Evolutionary conservation across 1,140 invertebrate species (phyloP).

Genomic region (Drosophila sulfurigaster): DNA sequence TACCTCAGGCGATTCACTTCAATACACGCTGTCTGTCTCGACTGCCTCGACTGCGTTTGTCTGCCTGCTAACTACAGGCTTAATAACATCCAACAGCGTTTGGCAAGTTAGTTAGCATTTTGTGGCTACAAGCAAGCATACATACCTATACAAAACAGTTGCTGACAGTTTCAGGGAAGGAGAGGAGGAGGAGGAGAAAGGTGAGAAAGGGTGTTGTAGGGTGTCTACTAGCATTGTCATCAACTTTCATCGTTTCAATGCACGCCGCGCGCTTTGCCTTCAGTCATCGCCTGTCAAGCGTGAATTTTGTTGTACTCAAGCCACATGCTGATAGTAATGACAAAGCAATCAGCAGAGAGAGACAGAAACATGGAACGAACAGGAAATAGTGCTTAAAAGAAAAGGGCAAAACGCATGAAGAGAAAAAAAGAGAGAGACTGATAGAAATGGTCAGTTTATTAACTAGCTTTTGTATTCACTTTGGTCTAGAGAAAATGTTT

Average conservation of each 20-base stretch:
- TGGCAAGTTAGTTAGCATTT: conserved; percentile 23
- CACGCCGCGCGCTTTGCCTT: conserved; percentile 8
- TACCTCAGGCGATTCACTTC: conserved; percentile 48
- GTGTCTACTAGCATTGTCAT: conserved; percentile 63
- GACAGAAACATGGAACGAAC: neutral
- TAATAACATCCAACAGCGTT: conserved; percentile 32
- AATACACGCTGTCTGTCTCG: conserved; percentile 15
- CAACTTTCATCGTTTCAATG: conserved; percentile 65
- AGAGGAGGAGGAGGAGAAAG: neutral
- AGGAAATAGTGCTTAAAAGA: neutral
- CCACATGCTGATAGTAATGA: conserved; percentile 58
- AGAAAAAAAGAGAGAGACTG: neutral
- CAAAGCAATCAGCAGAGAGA: conserved; percentile 59
- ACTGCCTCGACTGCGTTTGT: neutral
- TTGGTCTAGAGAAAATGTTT: neutral
- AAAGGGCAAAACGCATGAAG: neutral
- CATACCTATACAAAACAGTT: conserved; percentile 30
- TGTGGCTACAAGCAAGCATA: conserved; percentile 1
- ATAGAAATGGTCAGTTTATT: neutral
- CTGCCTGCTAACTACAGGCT: conserved; percentile 25
- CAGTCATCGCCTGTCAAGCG: conserved; percentile 60
- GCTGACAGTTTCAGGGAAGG: conserved; percentile 52
- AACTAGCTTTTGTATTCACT: neutral
- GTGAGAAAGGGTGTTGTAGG: neutral
- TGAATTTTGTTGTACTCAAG: conserved; percentile 56